Percentiles rank a stretch among this genome's conserved stretches.
These are phyloP conservation scores for Sthenelais limicola DNA, from an alignment of 2,888 invertebrate species.

Conservation along the genomic window DNA sequence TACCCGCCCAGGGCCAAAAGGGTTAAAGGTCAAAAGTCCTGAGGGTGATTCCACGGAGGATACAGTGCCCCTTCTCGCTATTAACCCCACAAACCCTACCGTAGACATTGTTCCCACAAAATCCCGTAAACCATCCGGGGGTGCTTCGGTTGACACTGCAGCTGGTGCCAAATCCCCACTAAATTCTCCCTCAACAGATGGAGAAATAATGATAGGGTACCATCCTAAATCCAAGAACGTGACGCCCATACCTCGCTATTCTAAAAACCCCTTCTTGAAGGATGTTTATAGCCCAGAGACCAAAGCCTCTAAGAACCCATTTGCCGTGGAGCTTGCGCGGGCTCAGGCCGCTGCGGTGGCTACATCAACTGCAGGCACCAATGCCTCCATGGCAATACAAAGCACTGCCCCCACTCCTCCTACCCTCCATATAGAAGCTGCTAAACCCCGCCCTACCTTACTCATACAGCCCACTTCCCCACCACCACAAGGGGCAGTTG, in stretches of 20 bases:
- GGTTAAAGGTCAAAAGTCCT: slow-evolving; percentile 20
- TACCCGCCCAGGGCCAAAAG: slow-evolving; percentile 23
- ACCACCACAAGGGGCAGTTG: not conserved
- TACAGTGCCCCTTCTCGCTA: not conserved
- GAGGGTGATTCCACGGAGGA: not conserved
- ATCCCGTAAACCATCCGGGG: slow-evolving; percentile 12
- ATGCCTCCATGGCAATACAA: not conserved
- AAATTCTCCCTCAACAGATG: not conserved
- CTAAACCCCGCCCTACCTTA: too few relatives aligned
- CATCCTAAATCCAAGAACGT: not conserved
- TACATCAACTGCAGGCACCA: not conserved
- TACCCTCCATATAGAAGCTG: too few relatives aligned
- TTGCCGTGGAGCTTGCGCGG: slow-evolving; percentile 3
- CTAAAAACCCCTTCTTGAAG: slow-evolving; percentile 19
- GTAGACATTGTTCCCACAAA: too few relatives aligned
- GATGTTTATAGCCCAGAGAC: not conserved
- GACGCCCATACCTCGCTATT: not conserved
- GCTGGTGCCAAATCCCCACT: too few relatives aligned
- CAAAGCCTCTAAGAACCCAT: slow-evolving; percentile 1
- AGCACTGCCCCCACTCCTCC: not conserved
- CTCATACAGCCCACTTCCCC: not conserved
- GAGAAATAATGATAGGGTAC: slow-evolving; percentile 21
- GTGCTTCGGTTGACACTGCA: too few relatives aligned
- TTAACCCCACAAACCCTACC: slow-evolving; percentile 9
- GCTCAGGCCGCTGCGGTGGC: not conserved